A percentile compares a stretch with the other conserved stretches of the same genome.
Evolutionary conservation across 2,113 vertebrate species (phyloP).

Genomic region (Brevimyrus niger): DNA sequence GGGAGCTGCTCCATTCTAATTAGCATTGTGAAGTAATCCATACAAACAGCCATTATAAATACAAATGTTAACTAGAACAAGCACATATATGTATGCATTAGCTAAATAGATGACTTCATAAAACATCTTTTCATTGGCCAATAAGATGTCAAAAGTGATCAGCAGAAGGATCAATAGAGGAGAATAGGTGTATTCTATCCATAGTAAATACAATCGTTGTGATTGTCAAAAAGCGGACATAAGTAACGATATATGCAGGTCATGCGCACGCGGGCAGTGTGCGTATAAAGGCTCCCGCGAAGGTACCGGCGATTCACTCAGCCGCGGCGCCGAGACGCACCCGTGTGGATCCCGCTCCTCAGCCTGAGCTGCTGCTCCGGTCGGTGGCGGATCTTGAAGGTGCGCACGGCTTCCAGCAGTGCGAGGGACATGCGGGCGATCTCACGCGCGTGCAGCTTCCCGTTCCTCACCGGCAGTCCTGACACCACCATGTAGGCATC

Average conservation of each 20-base stretch:
- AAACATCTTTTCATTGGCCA: not conserved
- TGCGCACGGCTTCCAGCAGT: slow-evolving; percentile 75
- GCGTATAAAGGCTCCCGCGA: not conserved
- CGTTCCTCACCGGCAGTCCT: slow-evolving; percentile 78
- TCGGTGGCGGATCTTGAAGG: slow-evolving; percentile 79
- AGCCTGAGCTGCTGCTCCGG: slow-evolving; percentile 72
- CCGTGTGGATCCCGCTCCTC: slow-evolving; percentile 80
- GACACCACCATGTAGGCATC: slow-evolving; percentile 97
- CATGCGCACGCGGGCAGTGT: not conserved
- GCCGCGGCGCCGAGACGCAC: slow-evolving; percentile 42
- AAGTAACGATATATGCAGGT: not conserved
- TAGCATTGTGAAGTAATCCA: not conserved
- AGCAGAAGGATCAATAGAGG: not conserved
- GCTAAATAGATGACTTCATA: not conserved
- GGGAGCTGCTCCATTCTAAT: not conserved
- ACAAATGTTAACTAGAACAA: not conserved
- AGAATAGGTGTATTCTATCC: not conserved
- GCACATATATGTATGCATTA: not conserved
- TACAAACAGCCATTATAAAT: not conserved
- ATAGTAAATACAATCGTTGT: not conserved
- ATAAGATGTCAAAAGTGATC: not conserved
- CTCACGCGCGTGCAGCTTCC: slow-evolving; percentile 73
- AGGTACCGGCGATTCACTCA: not conserved
- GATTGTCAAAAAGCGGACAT: not conserved
- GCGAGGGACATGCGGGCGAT: slow-evolving; percentile 85